Evolutionary conservation across 2,888 invertebrate species (phyloP), one percentile per base, ranked within the genome.

Genomic region (Platynereis dumerilii): DNA sequence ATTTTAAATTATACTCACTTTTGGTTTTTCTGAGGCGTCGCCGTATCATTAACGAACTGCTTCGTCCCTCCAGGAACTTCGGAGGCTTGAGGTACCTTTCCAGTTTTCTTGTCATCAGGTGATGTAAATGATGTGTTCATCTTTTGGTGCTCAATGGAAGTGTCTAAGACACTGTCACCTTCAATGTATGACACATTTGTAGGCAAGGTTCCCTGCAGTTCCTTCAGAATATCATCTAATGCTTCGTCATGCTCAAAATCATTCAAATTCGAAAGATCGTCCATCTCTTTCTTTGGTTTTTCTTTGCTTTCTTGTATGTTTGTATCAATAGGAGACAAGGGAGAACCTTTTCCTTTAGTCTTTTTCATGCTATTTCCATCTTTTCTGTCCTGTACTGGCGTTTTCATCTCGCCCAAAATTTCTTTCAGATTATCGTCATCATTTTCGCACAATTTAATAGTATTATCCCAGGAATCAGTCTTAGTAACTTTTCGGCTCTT

Each of bases 241-340:
- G 53, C 53, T n/a, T 60, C 60, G n/a, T 60, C 53, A 28, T 48
- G 52, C 10, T 60, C 60, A 29, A 45, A 28, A 10, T 60, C 45
- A n/a, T n/a, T n/a, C n/a, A n/a, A n/a, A n/a, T n/a, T n/a, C n/a
- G n/a, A n/a, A n/a, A n/a, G n/a, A 17, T 24, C 24, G n/a, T 3
- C 2, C 17, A 24, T 26, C 3, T 55, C 7, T n/a, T n/a, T n/a
- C n/a, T n/a, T n/a, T n/a, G n/a, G n/a, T 2, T 3, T 26, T 27
- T 26, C 55, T 26, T 20, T 28, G 55, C 3, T 26, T 26, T 10
- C 29, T 24, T n/a, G 27, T 28, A 17, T 17, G 17, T 52, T 52
- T 10, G 52, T 20, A 7, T 24, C 24, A 5, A 52, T 22, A 52
- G 20, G 20, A 52, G 34, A 34, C 12, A 34, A 34, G 12, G 34